A percentile compares a stretch with the other conserved stretches of the same genome.
These are phyloP conservation scores for Lasius fuliginosus DNA, from an alignment of 2,888 invertebrate species.

Conservation along the genomic window DNA sequence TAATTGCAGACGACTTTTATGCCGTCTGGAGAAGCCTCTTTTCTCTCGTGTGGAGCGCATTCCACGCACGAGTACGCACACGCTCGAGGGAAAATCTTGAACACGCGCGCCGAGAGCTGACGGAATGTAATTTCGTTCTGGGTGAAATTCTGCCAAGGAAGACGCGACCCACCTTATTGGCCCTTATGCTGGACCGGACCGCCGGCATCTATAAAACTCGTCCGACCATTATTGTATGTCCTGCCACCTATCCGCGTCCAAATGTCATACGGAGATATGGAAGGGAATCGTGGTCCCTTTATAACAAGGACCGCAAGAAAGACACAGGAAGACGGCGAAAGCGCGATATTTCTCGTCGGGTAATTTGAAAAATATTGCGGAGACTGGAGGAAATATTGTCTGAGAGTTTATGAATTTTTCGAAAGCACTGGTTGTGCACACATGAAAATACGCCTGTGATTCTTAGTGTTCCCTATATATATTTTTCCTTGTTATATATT, in stretches of 20 bases:
- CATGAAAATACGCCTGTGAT: background rate
- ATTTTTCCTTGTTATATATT: background rate
- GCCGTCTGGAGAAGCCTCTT: constrained; percentile 61
- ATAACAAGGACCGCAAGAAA: constrained; percentile 49
- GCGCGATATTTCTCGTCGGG: constrained; percentile 27
- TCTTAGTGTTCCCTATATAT: background rate
- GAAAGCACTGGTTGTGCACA: background rate
- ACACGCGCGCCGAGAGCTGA: constrained; percentile 65
- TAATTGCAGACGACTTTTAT: constrained; percentile 72
- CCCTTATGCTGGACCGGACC: constrained; percentile 75
- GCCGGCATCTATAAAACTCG: constrained; percentile 83
- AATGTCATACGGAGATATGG: constrained; percentile 48
- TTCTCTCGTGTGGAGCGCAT: constrained; percentile 60
- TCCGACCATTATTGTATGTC: constrained; percentile 80
- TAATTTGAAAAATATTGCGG: constrained; percentile 58
- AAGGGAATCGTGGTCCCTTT: constrained; percentile 64
- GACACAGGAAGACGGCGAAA: constrained; percentile 3
- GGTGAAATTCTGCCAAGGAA: constrained; percentile 79
- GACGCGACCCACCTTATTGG: constrained; percentile 79
- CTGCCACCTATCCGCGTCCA: constrained; percentile 67
- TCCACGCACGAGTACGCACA: constrained; percentile 60
- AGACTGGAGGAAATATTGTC: constrained; percentile 44
- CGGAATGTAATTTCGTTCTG: constrained; percentile 85
- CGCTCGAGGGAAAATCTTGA: constrained; percentile 59
- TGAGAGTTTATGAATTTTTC: constrained; percentile 31